Conservation (phyloP, 2,797 vertebrate genomes). For the Acomys russatus region DNA sequence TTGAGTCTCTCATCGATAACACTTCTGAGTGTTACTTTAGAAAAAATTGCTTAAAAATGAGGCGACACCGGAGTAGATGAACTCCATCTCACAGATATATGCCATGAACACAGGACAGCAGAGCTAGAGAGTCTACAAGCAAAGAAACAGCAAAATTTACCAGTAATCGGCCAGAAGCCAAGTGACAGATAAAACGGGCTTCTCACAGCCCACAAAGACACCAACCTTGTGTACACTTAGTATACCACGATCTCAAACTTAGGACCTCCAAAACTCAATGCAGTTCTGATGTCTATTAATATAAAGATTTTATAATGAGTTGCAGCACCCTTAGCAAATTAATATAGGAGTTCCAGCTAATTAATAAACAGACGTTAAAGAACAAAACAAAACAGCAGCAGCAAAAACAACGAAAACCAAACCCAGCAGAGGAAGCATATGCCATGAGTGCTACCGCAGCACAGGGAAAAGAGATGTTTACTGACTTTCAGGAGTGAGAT, state of each 20-base stretch:
- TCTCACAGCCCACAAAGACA: neutral
- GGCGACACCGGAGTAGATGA: neutral
- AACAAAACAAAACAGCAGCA: neutral
- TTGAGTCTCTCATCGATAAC: neutral
- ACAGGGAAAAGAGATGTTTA: neutral
- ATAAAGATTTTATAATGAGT: conserved; percentile 41
- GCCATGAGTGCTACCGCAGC: accelerated
- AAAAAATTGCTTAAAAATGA: conserved; percentile 29
- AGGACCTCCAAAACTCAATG: neutral
- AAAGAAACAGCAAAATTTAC: neutral
- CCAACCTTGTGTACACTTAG: neutral
- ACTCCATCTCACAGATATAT: neutral
- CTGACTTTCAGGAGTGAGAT: neutral
- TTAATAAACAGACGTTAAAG: neutral
- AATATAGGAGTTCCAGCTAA: conserved; percentile 20
- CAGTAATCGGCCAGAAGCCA: neutral
- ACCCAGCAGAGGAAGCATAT: neutral
- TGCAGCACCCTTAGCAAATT: conserved; percentile 3
- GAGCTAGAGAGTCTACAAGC: neutral
- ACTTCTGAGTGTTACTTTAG: neutral
- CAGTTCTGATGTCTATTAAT: conserved; percentile 8
- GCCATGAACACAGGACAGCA: neutral
- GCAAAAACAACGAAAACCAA: neutral
- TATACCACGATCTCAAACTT: neutral
- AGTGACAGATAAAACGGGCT: neutral